Base-by-base conservation (phyloP, 2,888 invertebrate species). In the Eustalomyia histrio region DNA sequence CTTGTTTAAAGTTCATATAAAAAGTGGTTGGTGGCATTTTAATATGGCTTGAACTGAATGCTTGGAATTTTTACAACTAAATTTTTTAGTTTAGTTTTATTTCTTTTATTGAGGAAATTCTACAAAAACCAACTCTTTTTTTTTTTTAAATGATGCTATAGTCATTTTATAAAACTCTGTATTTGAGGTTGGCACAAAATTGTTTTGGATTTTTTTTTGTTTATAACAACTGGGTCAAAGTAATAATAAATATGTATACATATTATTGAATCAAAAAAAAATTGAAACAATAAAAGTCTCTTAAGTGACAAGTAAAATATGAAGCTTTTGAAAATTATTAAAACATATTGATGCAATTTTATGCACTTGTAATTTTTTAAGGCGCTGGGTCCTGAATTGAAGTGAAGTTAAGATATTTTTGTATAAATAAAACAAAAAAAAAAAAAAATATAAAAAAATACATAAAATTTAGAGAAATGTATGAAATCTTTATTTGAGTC, bases 241-340 rank as follows among this genome's bases (percentile, higher is more conserved):
- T 78, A 78, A 78, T 78, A 72, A 78, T 47, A 47, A 39, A n/a
- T 72, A 72, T n/a, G n/a, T n/a, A n/a, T n/a, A n/a, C n/a, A n/a
- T 50, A 72, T 72, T 72, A 72, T 78, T 78, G 65, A 72, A 78
- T 78, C n/a, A 60, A 67, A 72, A 67, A 53, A 61, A 65, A 65
- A 55, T 78, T 47, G 2, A 3, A 5, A 3, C n/a, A 21, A 29
- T 6, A 29, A 67, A 78, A 65, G 60, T 72, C 61, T 60, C 60
- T 53, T 61, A n/a, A 52, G 60, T 78, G 61, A 39, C 65, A 78
- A 21, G 21, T 21, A 21, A 33, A 8, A 74, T 17, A 4, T n/a
- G n/a, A n/a, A n/a, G n/a, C n/a, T 21, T 21, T 21, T 21, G 4
- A 21, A 21, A 21, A 21, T 3, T 2, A 21, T 21, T 21, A 3